A percentile compares a stretch with the other conserved stretches of the same genome.
phyloP scores from a whole-genome alignment of 2,888 invertebrate species.

The Chloroclystis v-ata region DNA sequence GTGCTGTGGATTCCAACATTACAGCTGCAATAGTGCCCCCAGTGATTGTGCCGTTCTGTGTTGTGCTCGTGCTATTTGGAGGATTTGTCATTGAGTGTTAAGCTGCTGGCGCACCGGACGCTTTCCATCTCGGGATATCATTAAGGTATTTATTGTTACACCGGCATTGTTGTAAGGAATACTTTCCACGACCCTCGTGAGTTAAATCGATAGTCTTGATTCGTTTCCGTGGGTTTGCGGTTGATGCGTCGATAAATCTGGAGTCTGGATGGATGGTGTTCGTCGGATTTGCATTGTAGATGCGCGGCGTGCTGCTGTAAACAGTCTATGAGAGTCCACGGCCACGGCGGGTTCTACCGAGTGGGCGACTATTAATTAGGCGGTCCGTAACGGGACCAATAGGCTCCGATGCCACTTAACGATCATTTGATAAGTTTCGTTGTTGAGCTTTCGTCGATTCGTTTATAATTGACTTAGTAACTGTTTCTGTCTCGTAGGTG shows the following conservation, averaged over 20 bases:
- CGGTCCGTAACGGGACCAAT: constrained; percentile 55
- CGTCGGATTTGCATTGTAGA: constrained; percentile 70
- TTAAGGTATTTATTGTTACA: constrained; percentile 79
- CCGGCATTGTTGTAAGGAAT: constrained; percentile 76
- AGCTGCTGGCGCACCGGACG: constrained; percentile 69
- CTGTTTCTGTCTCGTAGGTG: constrained; percentile 37
- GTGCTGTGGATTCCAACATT: constrained; percentile 69
- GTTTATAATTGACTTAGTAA: constrained; percentile 50
- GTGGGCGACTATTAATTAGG: constrained; percentile 71
- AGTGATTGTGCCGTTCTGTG: constrained; percentile 71
- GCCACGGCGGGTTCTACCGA: constrained; percentile 54
- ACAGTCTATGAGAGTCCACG: constrained; percentile 40
- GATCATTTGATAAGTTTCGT: constrained; percentile 63
- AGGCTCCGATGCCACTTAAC: constrained; percentile 48
- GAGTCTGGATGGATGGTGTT: constrained; percentile 55
- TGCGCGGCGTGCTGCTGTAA: constrained; percentile 58
- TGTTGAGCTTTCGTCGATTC: constrained; percentile 47
- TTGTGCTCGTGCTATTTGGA: constrained; percentile 64
- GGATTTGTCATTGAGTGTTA: constrained; percentile 69
- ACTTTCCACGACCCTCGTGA: constrained; percentile 68
- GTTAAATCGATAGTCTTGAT: constrained; percentile 71
- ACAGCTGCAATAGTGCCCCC: constrained; percentile 48
- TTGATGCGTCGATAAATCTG: constrained; percentile 55
- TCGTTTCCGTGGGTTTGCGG: constrained; percentile 43
- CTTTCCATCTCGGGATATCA: constrained; percentile 76